These are phyloP conservation scores for Poecilia wingei DNA, from an alignment of 2,797 vertebrate genomes.

Conservation along the genomic window DNA sequence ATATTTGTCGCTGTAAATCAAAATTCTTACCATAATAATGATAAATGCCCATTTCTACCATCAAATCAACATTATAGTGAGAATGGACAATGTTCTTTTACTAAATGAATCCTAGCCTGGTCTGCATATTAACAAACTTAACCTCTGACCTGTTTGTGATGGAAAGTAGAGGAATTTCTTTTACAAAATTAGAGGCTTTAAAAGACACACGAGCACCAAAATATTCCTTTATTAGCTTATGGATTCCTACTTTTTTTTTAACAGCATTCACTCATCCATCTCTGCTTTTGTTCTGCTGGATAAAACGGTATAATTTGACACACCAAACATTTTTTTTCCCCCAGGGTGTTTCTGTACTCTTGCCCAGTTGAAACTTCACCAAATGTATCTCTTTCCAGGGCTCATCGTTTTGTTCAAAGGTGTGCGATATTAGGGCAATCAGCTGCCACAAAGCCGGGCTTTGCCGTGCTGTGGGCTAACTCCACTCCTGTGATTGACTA, in stretches of 20 bases:
- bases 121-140: slow-evolving; percentile 31
- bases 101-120: slow-evolving; percentile 35
- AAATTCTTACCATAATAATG: neutral
- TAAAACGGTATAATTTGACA: slow-evolving; percentile 22
- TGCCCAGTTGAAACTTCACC: slow-evolving; percentile 49
- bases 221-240: neutral
- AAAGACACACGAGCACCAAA: neutral
- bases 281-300: slow-evolving; percentile 16
- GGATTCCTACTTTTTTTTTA: slow-evolving; percentile 8
- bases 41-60: neutral
- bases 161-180: slow-evolving; percentile 12
- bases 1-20: neutral
- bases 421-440: slow-evolving; percentile 62
- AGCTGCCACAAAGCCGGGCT: slow-evolving; percentile 62
- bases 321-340: slow-evolving; percentile 27
- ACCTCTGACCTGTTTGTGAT: slow-evolving; percentile 53
- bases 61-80: slow-evolving; percentile 1
- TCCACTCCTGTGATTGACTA: slow-evolving; percentile 72
- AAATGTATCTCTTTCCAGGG: slow-evolving; percentile 52
- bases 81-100: slow-evolving; percentile 33
- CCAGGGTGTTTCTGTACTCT: slow-evolving; percentile 31
- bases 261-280: neutral
- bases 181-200: slow-evolving; percentile 27
- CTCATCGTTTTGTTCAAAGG: slow-evolving; percentile 63
- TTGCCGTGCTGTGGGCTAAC: slow-evolving; percentile 56